Base-by-base conservation (phyloP, 2,888 invertebrate genomes). In the Cosmopolites sordidus region DNA sequence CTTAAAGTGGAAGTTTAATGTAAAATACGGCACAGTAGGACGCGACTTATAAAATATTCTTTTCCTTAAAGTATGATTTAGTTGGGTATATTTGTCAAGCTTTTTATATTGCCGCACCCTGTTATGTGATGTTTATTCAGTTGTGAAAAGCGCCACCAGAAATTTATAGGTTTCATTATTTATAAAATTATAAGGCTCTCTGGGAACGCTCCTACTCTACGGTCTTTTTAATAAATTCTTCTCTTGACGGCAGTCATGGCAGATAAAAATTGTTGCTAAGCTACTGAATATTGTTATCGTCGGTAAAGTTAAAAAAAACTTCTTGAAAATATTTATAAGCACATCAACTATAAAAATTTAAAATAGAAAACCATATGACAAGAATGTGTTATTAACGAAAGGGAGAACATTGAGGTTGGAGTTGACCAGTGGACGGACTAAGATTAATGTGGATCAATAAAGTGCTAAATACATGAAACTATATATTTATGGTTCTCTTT, bases 21-120 rank as follows among this genome's bases (percentile, higher is more conserved):
- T 33, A 33, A 33, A 33, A 33, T 33, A 33, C 12, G 12, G 33
- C n/a, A 11, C 5, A 22, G 22, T 22, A 22, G 22, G 33, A 33
- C 33, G 11, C 5, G 33, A 33, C 33, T 11, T 40, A 41, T 48
- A 39, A 48, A 48, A 48, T 48, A 48, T 48, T 41, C 29, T 47
- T 38, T 47, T 46, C 38, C 39, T 17, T 27, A 18, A 17, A n/a
- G 12, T 12, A 12, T 39, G 47, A 37, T 38, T 39, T 47, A 43
- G 22, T 43, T 12, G 8, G 17, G 43, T 11, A 9, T 18, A 43
- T 43, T 43, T 43, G 27, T 43, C 22, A 16, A n/a, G 18, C 27
- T 43, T 43, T 43, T 43, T 33, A 33, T 33, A 6, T 33, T 33
- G 33, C 33, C 33, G 33, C 4, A 12, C 5, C 33, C 11, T 33